Base-by-base conservation (phyloP, 2,888 invertebrate genomes). In the Orthosia incerta region DNA sequence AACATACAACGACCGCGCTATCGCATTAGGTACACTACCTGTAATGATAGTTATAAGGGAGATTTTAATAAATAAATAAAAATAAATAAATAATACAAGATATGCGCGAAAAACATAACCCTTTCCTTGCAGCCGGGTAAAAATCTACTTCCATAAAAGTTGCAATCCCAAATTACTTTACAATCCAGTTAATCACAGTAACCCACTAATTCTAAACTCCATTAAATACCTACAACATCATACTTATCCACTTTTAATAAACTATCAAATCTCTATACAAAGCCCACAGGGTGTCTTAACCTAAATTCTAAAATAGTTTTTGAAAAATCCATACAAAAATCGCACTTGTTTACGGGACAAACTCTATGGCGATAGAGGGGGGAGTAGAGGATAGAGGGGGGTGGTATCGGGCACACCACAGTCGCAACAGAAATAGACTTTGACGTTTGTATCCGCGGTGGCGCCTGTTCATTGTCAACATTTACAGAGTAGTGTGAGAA, bases 401-500 rank as follows among this genome's bases (percentile, higher is more conserved):
- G 83, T 86, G 87, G 89, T 89, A 90, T 87, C 89, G 90, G 88
- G 90, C 84, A 84, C 90, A 89, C 93, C 94, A 91, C 94, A 91
- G 92, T 93, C 93, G 93, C 93, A 93, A 94, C 95, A 94, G 95
- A 95, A 96, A 96, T 95, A 96, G 95, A 92, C 91, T 90, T 95
- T 95, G 95, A 95, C 95, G 95, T 91, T 95, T 94, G 95, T 94
- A 95, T 94, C 94, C 94, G 94, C 89, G 94, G 94, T 95, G 96
- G 96, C 96, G 96, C 96, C 96, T 96, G 95, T 94, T 96, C 95
- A 94, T 93, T 96, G 96, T 96, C 96, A 96, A 95, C 96, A 82
- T 94, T 87, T 88, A 90, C 86, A 95, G 95, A 90, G 89, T 82
- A 93, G 74, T 56, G 76, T 3, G 11, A 2, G 9, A 20, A 71